Base-by-base conservation (phyloP, 1,140 invertebrate genomes). In the Muscidifurax raptorellus region DNA sequence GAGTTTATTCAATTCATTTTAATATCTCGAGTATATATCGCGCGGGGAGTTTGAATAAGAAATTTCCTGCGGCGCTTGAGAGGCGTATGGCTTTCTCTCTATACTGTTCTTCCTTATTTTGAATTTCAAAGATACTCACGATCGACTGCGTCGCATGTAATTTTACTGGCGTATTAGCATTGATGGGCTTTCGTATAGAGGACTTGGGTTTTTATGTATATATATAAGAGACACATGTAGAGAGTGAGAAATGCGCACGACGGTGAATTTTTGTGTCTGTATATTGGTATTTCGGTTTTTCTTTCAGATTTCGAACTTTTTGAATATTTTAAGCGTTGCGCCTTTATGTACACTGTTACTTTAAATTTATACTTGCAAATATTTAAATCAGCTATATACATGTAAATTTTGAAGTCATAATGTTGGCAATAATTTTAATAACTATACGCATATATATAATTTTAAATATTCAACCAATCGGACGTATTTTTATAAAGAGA, bases 81-180 rank as follows among this genome's bases (percentile, higher is more conserved):
- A 52, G 47, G 52, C 18, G 52, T n/a, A 59, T 22, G 10, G 13
- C 18, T 22, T 7, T 59, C 6, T 18, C 28, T 69, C 66, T 7
- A 25, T 25, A 6, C 10, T 30, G 12, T n/a, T 28, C 66, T 69
- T 30, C 1, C 66, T 69, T 69, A 27, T 18, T 69, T 69, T 69
- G 66, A 69, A 69, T 69, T 69, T 69, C 52, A 69, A 69, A 69
- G 28, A 69, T 69, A n/a, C 66, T 69, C 15, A 28, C 66, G 66
- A 69, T 69, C 66, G 25, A 13, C 28, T 12, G 27, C 66, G 28
- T 18, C 27, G 25, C 66, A 15, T 69, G 66, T 69, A 69, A 69
- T 27, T 69, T n/a, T n/a, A n/a, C 66, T 3, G 28, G 12, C 27
- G 66, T 27, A 28, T 69, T 69, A 69, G 66, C 66, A 30, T 69